Evolutionary conservation across 1,140 invertebrate species (phyloP), one percentile per base, ranked within the genome.

Genomic region (Spodoptera frugiperda): DNA sequence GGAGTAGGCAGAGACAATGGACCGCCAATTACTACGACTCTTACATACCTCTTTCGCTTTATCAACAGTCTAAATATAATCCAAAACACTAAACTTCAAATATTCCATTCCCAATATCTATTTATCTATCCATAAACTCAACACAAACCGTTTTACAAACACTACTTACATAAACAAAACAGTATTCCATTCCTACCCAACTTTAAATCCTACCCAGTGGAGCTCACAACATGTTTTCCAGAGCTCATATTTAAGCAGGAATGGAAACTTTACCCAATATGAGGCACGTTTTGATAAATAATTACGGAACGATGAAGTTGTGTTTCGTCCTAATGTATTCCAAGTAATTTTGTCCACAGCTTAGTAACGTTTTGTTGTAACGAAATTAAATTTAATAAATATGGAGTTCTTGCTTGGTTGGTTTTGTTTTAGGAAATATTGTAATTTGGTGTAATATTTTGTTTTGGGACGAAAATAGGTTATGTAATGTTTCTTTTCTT

Each of bases 221-320:
- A 21, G 30, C 55, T 15, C 30, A 30, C 21, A 33, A 57, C 10
- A 25, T 30, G 21, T 30, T 57, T 57, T 57, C 11, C 54, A 57
- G 49, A 65, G 33, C 57, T 33, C 57, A 33, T n/a, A 30, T 61
- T 39, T n/a, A 65, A 65, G 61, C 21, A 21, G 44, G 15, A 8
- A 48, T 48, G 44, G 15, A 8, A 48, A 65, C 61, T 65, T 48
- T 65, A 10, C 54, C 54, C 54, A 14, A 30, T 57, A 30, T 21
- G 5, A 21, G 11, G 21, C 14, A 21, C 14, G 30, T 57, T 57
- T 57, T 57, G 54, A 57, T 57, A 57, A 57, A 57, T 57, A 57
- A 57, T 57, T 57, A 57, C 21, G 21, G 25, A 57, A 57, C 30
- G 54, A 11, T 25, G 30, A 57, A 57, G 54, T 57, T 57, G 14